Conservation (phyloP, 2,797 vertebrate genomes). For the Dallia pectoralis region DNA sequence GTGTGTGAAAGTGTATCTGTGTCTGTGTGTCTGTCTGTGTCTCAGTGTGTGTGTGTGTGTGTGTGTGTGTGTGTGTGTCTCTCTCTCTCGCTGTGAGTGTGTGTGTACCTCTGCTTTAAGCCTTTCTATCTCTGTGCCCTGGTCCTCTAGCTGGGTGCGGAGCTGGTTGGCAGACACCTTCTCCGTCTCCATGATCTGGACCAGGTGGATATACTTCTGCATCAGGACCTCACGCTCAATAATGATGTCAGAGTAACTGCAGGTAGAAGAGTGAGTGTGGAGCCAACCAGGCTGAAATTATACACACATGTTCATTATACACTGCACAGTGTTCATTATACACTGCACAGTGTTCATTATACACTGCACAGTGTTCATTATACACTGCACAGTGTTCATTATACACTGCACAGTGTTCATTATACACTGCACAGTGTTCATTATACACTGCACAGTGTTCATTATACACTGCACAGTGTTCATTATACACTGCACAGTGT, state of each 20-base stretch:
- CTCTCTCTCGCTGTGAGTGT: neutral
- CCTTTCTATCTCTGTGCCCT: conserved; percentile 94
- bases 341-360: too few species aligned
- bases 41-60: neutral
- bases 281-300: neutral
- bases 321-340: too few species aligned
- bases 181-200: conserved; percentile 97
- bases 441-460: too few species aligned
- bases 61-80: neutral
- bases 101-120: conserved; percentile 89
- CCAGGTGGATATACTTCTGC: conserved; percentile 98
- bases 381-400: too few species aligned
- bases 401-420: too few species aligned
- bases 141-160: conserved; percentile 94
- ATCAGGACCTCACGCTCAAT: conserved; percentile 95
- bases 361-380: too few species aligned
- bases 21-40: neutral
- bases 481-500: neutral
- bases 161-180: conserved; percentile 96
- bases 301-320: too few species aligned
- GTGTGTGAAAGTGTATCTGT: neutral
- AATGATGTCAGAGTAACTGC: conserved; percentile 91
- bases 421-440: too few species aligned
- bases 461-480: too few species aligned
- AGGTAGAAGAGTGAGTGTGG: neutral